phyloP scores from a whole-genome alignment of 2,113 vertebrate genomes.

The Ageneiosus marmoratus region DNA sequence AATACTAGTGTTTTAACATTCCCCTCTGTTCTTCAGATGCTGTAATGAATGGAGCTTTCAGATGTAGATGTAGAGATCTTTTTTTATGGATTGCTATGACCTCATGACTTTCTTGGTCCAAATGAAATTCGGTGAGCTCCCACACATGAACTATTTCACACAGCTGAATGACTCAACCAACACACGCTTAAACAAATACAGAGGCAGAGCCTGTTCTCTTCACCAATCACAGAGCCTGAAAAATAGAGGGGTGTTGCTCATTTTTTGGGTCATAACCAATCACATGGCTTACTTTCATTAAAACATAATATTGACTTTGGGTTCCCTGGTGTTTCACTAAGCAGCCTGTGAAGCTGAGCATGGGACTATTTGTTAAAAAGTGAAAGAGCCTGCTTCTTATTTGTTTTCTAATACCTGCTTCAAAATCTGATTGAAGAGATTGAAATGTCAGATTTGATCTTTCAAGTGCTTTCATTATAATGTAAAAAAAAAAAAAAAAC shows the following conservation, averaged over 20 bases:
- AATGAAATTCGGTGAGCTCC: slow-evolving; percentile 26
- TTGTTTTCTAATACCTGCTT: slow-evolving; percentile 6
- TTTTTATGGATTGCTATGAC: slow-evolving; percentile 43
- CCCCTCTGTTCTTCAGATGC: not conserved
- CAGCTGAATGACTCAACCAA: slow-evolving; percentile 11
- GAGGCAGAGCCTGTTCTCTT: slow-evolving; percentile 23
- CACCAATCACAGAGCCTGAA: slow-evolving; percentile 35
- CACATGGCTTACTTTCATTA: slow-evolving; percentile 2
- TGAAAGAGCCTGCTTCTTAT: slow-evolving; percentile 14
- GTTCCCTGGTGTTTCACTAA: slow-evolving; percentile 39
- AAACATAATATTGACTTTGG: slow-evolving; percentile 53
- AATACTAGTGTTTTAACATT: not conserved
- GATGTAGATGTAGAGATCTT: not conserved
- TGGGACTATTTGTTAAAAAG: slow-evolving; percentile 24
- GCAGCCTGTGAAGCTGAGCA: slow-evolving; percentile 24
- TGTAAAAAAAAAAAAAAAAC: not conserved
- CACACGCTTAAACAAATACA: slow-evolving; percentile 38
- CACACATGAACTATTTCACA: slow-evolving; percentile 38
- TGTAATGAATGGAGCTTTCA: slow-evolving; percentile 5
- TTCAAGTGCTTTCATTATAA: not conserved
- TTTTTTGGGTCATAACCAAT: slow-evolving; percentile 34
- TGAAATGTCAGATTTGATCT: not conserved
- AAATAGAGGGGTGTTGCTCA: slow-evolving; percentile 29
- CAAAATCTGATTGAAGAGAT: not conserved
- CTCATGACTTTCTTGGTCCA: slow-evolving; percentile 43